These are phyloP conservation scores for Chelonus formosanus DNA, from an alignment of 2,888 invertebrate genomes.

Conservation along the genomic window DNA sequence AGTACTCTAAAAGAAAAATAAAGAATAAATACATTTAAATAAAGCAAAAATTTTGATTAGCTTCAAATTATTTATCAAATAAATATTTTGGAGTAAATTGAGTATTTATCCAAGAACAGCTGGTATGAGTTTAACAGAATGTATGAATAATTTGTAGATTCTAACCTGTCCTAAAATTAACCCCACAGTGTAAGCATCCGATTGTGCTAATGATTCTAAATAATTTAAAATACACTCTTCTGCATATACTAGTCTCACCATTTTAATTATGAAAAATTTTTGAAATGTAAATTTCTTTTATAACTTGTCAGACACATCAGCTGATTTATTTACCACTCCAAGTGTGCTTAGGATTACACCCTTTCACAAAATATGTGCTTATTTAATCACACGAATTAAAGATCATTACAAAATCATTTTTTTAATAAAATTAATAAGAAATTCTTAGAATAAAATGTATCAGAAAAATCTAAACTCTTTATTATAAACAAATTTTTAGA, in stretches of 20 bases:
- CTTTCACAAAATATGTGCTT: neutral
- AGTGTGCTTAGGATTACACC: neutral
- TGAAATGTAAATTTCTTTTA: constrained; percentile 8
- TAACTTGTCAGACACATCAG: constrained; percentile 11
- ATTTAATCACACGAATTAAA: neutral
- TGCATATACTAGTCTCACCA: constrained; percentile 77
- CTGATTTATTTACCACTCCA: constrained; percentile 23
- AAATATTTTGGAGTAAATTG: too few species aligned
- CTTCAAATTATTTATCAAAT: too few species aligned
- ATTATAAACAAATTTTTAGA: too few species aligned
- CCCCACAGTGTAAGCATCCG: constrained; percentile 75
- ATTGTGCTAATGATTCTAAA: constrained; percentile 72
- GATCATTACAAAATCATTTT: too few species aligned
- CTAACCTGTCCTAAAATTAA: constrained; percentile 83
- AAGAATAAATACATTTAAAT: neutral
- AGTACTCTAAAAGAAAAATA: constrained; percentile 67
- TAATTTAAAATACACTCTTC: constrained; percentile 76
- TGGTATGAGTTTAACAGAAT: constrained; percentile 34
- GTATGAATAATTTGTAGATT: constrained; percentile 26
- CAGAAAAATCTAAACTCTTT: too few species aligned
- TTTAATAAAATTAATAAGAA: too few species aligned
- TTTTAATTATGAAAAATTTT: constrained; percentile 50
- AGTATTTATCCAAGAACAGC: constrained; percentile 10
- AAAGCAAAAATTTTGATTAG: neutral
- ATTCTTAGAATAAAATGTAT: too few species aligned